Percentiles rank a stretch among this genome's conserved stretches.
These are phyloP conservation scores for Bothrops alternatus DNA, from an alignment of 2,797 vertebrate species.

Conservation along the genomic window DNA sequence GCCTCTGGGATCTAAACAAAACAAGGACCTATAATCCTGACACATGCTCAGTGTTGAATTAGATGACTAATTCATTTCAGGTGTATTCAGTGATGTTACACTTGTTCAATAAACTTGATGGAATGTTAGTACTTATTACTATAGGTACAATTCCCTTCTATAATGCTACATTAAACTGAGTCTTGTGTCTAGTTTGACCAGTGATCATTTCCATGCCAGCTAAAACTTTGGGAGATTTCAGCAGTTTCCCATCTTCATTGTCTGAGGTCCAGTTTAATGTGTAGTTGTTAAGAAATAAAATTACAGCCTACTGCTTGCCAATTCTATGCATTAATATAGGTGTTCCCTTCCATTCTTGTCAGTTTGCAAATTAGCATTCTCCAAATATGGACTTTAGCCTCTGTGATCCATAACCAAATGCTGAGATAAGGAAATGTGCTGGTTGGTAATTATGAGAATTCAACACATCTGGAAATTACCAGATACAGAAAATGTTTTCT, in stretches of 20 bases:
- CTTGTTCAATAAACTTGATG: neutral
- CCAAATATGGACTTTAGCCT: neutral
- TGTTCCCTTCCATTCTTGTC: accelerated
- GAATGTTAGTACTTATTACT: neutral
- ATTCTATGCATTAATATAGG: neutral
- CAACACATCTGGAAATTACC: neutral
- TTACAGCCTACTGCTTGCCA: neutral
- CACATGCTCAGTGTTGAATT: neutral
- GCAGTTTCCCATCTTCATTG: neutral
- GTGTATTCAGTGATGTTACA: neutral
- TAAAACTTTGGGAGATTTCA: neutral
- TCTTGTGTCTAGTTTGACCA: neutral
- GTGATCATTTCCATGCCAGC: neutral
- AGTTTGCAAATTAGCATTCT: neutral
- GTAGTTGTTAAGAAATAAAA: neutral
- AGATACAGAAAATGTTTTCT: neutral
- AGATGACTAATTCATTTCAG: neutral
- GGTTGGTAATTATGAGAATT: neutral
- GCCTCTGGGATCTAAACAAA: neutral
- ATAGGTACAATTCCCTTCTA: neutral
- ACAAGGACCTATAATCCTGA: neutral
- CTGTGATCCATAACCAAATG: neutral
- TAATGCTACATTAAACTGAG: neutral
- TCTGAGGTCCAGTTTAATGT: neutral
- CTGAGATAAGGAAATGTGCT: neutral